Conservation (phyloP, 2,113 vertebrate genomes). For the Anarrhichthys ocellatus region DNA sequence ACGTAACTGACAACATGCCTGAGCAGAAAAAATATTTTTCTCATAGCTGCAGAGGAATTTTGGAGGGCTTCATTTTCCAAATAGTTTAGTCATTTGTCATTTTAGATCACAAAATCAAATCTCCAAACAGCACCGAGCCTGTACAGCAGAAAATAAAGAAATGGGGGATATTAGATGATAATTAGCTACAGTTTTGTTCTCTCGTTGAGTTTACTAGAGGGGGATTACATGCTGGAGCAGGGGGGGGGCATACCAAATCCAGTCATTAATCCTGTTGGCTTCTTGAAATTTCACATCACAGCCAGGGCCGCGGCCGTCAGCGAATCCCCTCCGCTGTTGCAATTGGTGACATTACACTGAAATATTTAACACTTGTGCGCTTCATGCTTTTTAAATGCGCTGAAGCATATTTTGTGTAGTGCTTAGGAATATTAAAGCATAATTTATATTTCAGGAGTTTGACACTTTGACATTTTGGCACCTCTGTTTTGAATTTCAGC, state of each 20-base stretch:
- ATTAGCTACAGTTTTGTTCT: constrained; percentile 56
- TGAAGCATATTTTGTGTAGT: constrained; percentile 76
- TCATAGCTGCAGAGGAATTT: not conserved
- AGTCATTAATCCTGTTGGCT: constrained; percentile 61
- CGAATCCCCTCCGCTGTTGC: constrained; percentile 48
- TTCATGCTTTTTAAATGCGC: constrained; percentile 73
- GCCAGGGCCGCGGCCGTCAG: constrained; percentile 51
- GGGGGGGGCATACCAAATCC: constrained; percentile 41
- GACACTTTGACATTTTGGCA: constrained; percentile 86
- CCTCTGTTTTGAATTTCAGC: constrained; percentile 86
- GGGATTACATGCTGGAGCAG: constrained; percentile 5
- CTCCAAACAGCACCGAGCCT: constrained; percentile 7
- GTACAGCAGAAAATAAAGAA: constrained; percentile 25
- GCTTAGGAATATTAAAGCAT: constrained; percentile 85
- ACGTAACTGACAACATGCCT: not conserved
- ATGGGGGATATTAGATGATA: constrained; percentile 33
- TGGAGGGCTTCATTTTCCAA: not conserved
- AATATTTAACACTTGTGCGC: constrained; percentile 69
- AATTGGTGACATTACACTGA: constrained; percentile 70
- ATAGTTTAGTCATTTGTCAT: constrained; percentile 22
- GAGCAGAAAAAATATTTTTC: not conserved
- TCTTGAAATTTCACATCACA: constrained; percentile 62
- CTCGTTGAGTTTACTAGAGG: constrained; percentile 34
- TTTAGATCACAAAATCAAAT: constrained; percentile 5
- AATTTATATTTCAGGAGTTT: constrained; percentile 85